Evolutionary conservation across 2,113 vertebrate genomes (phyloP).

Genomic region (Anarrhichthys ocellatus): DNA sequence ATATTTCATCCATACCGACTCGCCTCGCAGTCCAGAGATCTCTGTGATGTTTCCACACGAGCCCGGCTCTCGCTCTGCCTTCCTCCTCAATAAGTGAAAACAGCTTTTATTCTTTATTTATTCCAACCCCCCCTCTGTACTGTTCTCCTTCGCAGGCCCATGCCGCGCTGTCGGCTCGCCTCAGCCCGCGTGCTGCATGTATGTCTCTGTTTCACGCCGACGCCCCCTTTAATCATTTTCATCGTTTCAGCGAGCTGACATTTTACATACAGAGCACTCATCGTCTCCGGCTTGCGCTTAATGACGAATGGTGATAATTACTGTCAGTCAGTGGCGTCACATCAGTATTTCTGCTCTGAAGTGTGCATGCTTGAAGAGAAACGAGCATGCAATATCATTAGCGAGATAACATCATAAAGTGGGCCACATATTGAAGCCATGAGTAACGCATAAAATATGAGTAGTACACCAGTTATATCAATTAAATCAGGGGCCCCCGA

Average conservation of each 20-base stretch:
- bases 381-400: constrained; percentile 1
- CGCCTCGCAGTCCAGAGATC: constrained; percentile 31
- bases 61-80: constrained; percentile 28
- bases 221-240: constrained; percentile 66
- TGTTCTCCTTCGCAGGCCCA: constrained; percentile 16
- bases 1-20: constrained; percentile 72
- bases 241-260: constrained; percentile 62
- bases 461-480: background rate
- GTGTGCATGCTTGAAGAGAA: constrained; percentile 15
- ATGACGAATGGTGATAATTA: constrained; percentile 70
- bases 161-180: constrained; percentile 42
- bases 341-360: constrained; percentile 17
- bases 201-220: constrained; percentile 58
- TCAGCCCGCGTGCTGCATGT: constrained; percentile 29
- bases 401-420: background rate
- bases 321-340: constrained; percentile 56
- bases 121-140: constrained; percentile 20
- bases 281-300: constrained; percentile 50
- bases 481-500: background rate
- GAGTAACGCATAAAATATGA: background rate
- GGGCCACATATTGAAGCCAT: background rate
- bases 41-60: constrained; percentile 50
- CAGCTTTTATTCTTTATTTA: constrained; percentile 62
- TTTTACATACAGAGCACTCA: constrained; percentile 66
- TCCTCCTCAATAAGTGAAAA: constrained; percentile 71